Conservation (phyloP, 2,113 vertebrate genomes). For the Sceloporus undulatus region DNA sequence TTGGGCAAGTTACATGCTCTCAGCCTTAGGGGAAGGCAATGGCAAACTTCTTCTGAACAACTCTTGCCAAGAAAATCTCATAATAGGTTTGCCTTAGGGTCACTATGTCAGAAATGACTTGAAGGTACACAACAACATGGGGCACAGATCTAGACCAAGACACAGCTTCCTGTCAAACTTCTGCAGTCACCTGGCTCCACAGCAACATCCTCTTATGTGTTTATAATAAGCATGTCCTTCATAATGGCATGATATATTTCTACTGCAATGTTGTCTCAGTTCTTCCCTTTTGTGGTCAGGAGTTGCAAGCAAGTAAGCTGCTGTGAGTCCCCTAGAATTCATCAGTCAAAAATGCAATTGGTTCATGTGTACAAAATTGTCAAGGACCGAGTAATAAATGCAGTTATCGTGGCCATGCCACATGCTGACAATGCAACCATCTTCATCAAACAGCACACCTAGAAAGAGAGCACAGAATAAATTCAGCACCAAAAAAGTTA, state of each 20-base stretch:
- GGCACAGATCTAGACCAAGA: background rate
- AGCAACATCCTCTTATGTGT: background rate
- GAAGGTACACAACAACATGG: background rate
- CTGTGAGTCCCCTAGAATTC: fast-evolving
- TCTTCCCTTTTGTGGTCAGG: slow-evolving; percentile 14
- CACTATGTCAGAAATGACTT: too few relatives aligned
- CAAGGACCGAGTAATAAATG: slow-evolving; percentile 57
- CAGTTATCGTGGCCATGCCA: slow-evolving; percentile 34
- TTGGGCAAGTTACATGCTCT: too few relatives aligned
- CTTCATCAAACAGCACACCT: slow-evolving; percentile 61
- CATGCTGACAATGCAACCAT: slow-evolving; percentile 49
- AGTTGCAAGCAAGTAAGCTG: background rate
- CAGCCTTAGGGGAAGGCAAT: too few relatives aligned
- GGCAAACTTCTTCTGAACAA: too few relatives aligned
- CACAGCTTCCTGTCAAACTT: background rate
- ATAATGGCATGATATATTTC: fast-evolving
- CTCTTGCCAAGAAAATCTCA: too few relatives aligned
- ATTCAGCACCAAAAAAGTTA: slow-evolving; percentile 24
- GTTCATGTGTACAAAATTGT: slow-evolving; percentile 1
- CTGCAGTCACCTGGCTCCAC: background rate
- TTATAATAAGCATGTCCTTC: slow-evolving; percentile 12
- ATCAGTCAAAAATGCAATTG: background rate
- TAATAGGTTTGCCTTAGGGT: too few relatives aligned
- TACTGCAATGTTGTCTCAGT: background rate
- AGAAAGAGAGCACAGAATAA: background rate